Percentiles rank a stretch among this genome's conserved stretches.
Evolutionary conservation across 2,113 vertebrate species (phyloP).

Genomic region (Thunnus thynnus): DNA sequence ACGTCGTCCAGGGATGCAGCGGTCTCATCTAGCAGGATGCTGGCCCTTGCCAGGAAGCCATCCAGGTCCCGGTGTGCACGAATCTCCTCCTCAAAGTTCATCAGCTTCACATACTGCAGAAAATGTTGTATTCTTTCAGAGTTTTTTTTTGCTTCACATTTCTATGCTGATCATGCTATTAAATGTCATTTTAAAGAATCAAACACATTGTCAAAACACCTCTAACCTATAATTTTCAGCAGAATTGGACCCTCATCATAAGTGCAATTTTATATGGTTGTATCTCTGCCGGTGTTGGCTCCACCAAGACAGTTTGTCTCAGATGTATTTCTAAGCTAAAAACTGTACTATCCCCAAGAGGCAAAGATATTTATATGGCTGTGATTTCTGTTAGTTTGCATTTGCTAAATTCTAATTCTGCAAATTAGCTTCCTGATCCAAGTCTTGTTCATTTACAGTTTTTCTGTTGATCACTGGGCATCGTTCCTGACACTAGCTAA

Average conservation of each 20-base stretch:
- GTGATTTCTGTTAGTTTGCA: not conserved
- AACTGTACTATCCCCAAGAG: not conserved
- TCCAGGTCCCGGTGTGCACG: conserved; percentile 95
- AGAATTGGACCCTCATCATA: not conserved
- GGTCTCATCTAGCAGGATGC: conserved; percentile 93
- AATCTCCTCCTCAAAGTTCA: conserved; percentile 97
- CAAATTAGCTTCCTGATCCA: too few relatives aligned
- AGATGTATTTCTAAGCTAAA: not conserved
- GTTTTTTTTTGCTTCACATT: not conserved
- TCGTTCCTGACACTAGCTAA: too few relatives aligned
- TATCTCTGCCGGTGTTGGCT: not conserved
- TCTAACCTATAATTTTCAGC: not conserved
- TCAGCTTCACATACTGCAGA: conserved; percentile 95
- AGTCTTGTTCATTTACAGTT: too few relatives aligned
- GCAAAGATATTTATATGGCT: too few relatives aligned
- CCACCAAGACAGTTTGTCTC: too few relatives aligned
- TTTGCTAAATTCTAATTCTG: too few relatives aligned
- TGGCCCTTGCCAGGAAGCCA: conserved; percentile 93
- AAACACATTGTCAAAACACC: not conserved
- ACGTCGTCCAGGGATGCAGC: conserved; percentile 95
- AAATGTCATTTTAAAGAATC: not conserved
- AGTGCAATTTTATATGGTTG: not conserved
- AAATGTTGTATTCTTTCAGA: not conserved
- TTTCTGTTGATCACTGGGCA: too few relatives aligned
- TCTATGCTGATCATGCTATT: not conserved